phyloP scores from a whole-genome alignment of 2,797 vertebrate genomes.

The Myotis findleyi region DNA sequence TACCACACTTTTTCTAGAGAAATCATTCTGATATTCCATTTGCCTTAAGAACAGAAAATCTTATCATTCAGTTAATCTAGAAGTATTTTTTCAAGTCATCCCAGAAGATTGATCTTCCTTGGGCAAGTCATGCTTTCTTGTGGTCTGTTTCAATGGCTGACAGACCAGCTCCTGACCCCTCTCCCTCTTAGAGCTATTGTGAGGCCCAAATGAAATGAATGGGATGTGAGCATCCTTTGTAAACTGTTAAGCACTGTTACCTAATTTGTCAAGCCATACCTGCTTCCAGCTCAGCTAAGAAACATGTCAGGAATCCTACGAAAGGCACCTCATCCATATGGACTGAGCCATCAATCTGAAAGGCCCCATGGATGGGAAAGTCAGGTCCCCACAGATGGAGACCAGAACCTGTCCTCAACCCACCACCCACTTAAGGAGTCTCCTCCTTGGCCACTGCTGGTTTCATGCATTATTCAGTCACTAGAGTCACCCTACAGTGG shows the following conservation, averaged over 20 bases:
- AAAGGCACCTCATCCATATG: slow-evolving; percentile 41
- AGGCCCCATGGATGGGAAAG: slow-evolving; percentile 21
- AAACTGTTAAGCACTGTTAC: not conserved
- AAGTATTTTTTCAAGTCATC: not conserved
- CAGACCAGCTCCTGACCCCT: not conserved
- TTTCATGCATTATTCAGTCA: slow-evolving; percentile 82
- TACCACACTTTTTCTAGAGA: not conserved
- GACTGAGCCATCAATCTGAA: slow-evolving; percentile 58
- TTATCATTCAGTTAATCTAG: not conserved
- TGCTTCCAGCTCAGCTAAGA: not conserved
- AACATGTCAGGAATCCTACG: slow-evolving; percentile 33
- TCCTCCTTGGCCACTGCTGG: slow-evolving; percentile 66
- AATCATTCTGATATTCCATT: not conserved
- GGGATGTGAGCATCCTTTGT: not conserved
- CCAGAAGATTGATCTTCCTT: not conserved
- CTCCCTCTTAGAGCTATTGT: not conserved
- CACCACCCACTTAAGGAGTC: slow-evolving; percentile 48
- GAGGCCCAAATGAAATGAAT: not conserved
- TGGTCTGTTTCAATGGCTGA: not conserved
- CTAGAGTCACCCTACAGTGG: slow-evolving; percentile 58
- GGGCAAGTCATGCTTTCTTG: not conserved
- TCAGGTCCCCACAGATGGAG: slow-evolving; percentile 65
- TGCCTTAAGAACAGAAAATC: slow-evolving; percentile 9
- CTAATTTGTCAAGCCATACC: not conserved
- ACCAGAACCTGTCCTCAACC: slow-evolving; percentile 62